These are phyloP conservation scores for Bombus superbus DNA, from an alignment of 1,140 invertebrate species.

Conservation along the genomic window DNA sequence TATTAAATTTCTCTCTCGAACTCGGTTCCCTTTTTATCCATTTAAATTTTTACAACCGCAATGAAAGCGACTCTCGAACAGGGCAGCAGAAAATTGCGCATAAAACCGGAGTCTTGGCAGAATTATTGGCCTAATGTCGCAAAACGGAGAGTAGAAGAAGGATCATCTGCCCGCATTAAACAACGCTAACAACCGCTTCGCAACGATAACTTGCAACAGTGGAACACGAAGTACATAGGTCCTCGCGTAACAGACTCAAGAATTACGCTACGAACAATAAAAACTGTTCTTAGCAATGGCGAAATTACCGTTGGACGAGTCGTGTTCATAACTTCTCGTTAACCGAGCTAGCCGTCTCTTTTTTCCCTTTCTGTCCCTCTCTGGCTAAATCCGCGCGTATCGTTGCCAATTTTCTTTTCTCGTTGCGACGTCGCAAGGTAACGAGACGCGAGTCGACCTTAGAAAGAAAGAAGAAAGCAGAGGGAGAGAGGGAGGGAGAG, in stretches of 20 bases:
- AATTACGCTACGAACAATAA: slow-evolving; percentile 27
- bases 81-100: background rate
- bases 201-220: background rate
- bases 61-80: background rate
- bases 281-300: slow-evolving; percentile 27
- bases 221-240: background rate
- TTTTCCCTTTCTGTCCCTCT: background rate
- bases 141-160: background rate
- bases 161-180: background rate
- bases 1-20: background rate
- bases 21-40: background rate
- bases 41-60: background rate
- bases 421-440: slow-evolving; percentile 11
- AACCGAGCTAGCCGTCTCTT: slow-evolving; percentile 44
- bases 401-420: slow-evolving; percentile 44
- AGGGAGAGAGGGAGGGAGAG: background rate
- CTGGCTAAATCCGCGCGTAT: background rate
- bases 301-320: slow-evolving; percentile 51
- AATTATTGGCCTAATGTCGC: background rate
- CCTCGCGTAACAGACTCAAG: background rate
- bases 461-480: background rate
- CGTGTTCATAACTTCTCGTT: slow-evolving; percentile 65
- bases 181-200: slow-evolving; percentile 3
- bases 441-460: too few relatives aligned
- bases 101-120: background rate